Evolutionary conservation across 2,113 vertebrate species (phyloP), one percentile per base, ranked within the genome.

Genomic region (Leuciscus idus): DNA sequence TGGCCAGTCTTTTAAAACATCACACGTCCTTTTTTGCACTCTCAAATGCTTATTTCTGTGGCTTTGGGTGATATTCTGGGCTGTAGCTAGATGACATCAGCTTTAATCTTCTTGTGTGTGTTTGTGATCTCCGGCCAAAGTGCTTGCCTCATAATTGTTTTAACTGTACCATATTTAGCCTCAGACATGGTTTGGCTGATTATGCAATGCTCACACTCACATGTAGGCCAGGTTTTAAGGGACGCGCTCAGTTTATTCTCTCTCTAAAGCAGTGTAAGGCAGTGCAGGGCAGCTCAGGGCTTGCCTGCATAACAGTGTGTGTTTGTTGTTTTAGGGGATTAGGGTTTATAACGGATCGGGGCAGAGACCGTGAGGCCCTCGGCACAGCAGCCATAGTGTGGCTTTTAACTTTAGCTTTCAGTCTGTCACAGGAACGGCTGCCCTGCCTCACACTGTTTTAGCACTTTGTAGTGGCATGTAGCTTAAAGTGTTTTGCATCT

Each of bases 271-370:
- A 6, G 68, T 43, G 46, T 30, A 17, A 52, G 26, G 61, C 82
- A 17, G 50, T 12, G 74, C 72, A 83, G 75, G 85, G 82, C 85
- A 55, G 33, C 62, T 85, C 83, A 73, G 83, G 81, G 57, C 82
- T 84, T 81, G 85, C 73, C 85, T 78, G 26, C 83, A 7, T 64
- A 83, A 87, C 84, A 70, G 46, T 57, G 43, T 77, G 72, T 85
- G 86, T 85, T 89, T 89, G 88, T 82, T 89, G 85, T 87, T 89
- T 85, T 78, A 85, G 78, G 85, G 79, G 79, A 89, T 89, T 89
- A 85, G 70, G 55, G 83, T 68, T 84, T 48, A 83, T 83, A 57
- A 81, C 46, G 9, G 59, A 59, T 68, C 8, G 17, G 79, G 26
- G 10, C 21, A 82, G 82, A 87, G 88, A 84, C 70, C 7, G 77